Base-by-base conservation (phyloP, 2,113 vertebrate genomes). In the Oryzias celebensis region DNA sequence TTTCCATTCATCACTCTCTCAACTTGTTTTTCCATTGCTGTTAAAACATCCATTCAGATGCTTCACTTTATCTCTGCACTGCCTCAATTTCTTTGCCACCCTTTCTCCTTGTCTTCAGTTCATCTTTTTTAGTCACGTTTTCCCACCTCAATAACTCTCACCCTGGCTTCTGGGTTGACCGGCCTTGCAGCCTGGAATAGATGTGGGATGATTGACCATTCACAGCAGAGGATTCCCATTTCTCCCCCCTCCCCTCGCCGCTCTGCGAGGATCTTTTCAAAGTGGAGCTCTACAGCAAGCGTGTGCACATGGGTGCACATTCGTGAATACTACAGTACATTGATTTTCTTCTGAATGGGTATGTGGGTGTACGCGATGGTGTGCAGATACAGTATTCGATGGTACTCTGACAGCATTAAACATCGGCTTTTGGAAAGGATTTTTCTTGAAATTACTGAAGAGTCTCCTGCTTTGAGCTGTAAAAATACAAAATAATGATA, bases 141-240 rank as follows among this genome's bases (percentile, higher is more conserved):
- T 50, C 23, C 54, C 52, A 28, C 48, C 22, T 57, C 26, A 47
- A 48, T 18, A 18, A n/a, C n/a, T 48, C 47, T 18, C n/a, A 18
- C 67, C 69, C 31, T 68, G 72, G 45, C 26, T 0, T 65, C 62
- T 63, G 45, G 58, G 36, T 57, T 54, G 48, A 55, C 60, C 23
- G 24, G 45, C 47, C 53, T 63, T 1, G 17, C 52, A 44, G 45
- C 69, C 56, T 43, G 47, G 47, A 15, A 52, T 52, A n/a, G 48
- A 62, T 72, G 31, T 61, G 52, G 58, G 52, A 51, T 71, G 59
- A 65, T 63, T 79, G 63, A 69, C 60, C 61, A 24, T 58, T 74
- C 58, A 60, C 47, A 26, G 66, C 28, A 61, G 26, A 71, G 50
- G 23, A 71, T 60, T 79, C 52, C 53, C 81, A 41, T 26, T 68